Base-by-base conservation (phyloP, 2,113 vertebrate species). In the Saimiri boliviensis region DNA sequence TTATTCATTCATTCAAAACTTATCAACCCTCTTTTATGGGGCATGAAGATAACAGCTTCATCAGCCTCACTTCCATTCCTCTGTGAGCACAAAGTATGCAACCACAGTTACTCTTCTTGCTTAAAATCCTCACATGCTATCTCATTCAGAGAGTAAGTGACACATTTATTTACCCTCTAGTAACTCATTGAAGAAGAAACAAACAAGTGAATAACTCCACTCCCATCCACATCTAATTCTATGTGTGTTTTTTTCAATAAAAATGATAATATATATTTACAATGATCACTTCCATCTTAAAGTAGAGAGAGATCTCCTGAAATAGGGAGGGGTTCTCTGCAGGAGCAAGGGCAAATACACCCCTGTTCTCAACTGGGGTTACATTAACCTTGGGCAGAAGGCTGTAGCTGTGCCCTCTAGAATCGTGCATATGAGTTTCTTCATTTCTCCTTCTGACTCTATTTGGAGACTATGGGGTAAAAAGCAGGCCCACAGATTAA, bases 401-500 rank as follows among this genome's bases (percentile, higher is more conserved):
- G 76, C 66, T 96, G 93, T 56, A 85, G 94, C 94, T 95, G 95
- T 98, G 93, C 84, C 54, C 81, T 56, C 14, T 32, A n/a, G 45
- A 30, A n/a, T 25, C n/a, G 13, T 12, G 40, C 52, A n/a, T 16
- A 5, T 19, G 58, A 49, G 47, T 97, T 96, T 70, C 89, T 88
- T 94, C 97, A 92, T 89, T 94, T 82, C 77, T 94, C 83, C 96
- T 97, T 94, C 95, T 93, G 82, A 91, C 8, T 85, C 35, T 84
- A 58, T 77, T 71, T 94, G 96, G 91, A 94, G 58, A 93, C 83
- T 45, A 66, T 45, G 87, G 76, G 94, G 37, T 85, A 84, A 90
- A 95, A 97, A 95, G 94, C 0, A 0, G 16, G 21, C 80, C 79
- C 54, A 4, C 60, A 32, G 96, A 95, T 92, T 97, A 97, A 98